Evolutionary conservation across 2,888 invertebrate species (phyloP).

Genomic region (Sepioteuthis lessoniana): DNA sequence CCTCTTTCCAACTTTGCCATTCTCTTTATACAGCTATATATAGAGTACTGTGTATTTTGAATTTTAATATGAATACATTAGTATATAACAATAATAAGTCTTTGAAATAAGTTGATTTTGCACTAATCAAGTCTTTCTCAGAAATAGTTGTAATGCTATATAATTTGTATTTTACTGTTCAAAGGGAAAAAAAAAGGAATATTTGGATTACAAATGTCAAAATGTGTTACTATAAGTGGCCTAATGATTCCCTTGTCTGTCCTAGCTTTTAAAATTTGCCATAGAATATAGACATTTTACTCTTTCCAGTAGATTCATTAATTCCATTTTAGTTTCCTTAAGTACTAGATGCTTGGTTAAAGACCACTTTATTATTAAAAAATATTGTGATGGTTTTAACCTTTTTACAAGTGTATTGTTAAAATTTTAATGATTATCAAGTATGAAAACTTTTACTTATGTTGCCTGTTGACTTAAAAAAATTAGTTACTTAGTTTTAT

Average conservation of each 20-base stretch:
- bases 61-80: not conserved
- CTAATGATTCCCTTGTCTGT: not conserved
- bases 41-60: not conserved
- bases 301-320: not conserved
- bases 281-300: not conserved
- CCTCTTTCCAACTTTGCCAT: no score
- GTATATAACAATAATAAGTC: not conserved
- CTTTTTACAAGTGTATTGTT: not conserved
- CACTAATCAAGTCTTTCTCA: not conserved
- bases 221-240: not conserved
- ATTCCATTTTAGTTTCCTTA: no score
- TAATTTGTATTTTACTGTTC: not conserved
- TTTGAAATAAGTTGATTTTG: not conserved
- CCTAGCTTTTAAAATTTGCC: not conserved
- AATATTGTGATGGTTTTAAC: not conserved
- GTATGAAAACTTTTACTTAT: not conserved
- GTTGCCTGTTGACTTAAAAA: not conserved
- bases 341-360: not conserved
- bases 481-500: no score
- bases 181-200: not conserved
- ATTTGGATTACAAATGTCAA: not conserved
- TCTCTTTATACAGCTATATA: not conserved
- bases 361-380: no score
- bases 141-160: not conserved
- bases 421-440: not conserved